phyloP scores from a whole-genome alignment of 2,113 vertebrate genomes.

The Tragelaphus scriptus region DNA sequence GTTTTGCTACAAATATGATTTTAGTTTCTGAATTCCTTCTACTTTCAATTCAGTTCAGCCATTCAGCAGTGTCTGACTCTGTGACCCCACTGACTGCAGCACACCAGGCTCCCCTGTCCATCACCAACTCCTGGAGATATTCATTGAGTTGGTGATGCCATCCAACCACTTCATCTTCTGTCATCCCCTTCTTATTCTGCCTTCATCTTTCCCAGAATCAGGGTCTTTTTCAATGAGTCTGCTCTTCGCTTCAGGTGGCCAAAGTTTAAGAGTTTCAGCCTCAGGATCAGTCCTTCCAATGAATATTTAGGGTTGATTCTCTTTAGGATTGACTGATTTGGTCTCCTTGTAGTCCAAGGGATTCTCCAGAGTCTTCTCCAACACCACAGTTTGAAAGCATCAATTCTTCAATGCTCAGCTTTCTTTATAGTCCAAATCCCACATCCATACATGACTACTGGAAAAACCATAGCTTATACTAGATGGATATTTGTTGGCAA shows the following conservation, averaged over 20 bases:
- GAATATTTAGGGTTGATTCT: not conserved
- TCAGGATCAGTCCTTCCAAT: not conserved
- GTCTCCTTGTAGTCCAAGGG: not conserved
- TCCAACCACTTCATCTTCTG: not conserved
- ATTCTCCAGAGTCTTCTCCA: not conserved
- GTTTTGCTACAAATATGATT: rapidly evolving
- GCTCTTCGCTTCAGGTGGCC: not conserved
- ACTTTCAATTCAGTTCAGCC: not conserved
- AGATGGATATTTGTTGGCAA: not conserved
- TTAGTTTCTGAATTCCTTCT: not conserved
- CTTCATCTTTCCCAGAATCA: not conserved
- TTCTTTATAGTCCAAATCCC: not conserved
- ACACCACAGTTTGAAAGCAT: not conserved
- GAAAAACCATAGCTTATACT: not conserved
- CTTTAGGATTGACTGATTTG: not conserved
- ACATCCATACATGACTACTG: not conserved
- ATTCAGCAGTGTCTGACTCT: not conserved
- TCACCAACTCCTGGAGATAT: not conserved
- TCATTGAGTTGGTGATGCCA: not conserved
- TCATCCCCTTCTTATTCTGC: not conserved
- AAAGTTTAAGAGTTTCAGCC: not conserved
- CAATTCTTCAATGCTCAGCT: not conserved
- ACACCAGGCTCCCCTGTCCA: not conserved
- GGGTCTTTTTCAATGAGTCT: not conserved
- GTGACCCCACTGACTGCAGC: not conserved